phyloP scores from a whole-genome alignment of 2,113 vertebrate genomes.

The Perccottus glenii region DNA sequence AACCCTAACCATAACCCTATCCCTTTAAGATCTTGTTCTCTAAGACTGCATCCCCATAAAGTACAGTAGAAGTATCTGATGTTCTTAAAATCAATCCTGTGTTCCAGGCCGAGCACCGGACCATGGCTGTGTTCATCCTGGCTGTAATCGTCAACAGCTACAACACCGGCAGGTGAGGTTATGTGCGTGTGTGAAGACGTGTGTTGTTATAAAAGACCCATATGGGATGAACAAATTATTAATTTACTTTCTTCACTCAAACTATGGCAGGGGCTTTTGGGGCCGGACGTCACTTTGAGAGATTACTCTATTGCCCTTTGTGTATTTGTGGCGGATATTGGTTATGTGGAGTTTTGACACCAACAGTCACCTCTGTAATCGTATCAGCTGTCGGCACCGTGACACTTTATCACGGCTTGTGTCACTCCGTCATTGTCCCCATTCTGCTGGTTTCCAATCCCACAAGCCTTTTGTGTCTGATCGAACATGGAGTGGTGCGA shows the following conservation, averaged over 20 bases:
- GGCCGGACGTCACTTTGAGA: constrained; percentile 43
- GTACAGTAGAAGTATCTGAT: background rate
- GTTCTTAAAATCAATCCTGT: background rate
- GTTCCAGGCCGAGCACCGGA: constrained; percentile 93
- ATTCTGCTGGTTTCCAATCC: constrained; percentile 39
- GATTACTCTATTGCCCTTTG: constrained; percentile 18
- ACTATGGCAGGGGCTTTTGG: constrained; percentile 8
- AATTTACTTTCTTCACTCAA: constrained; percentile 28
- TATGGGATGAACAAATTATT: constrained; percentile 11
- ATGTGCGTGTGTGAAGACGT: background rate
- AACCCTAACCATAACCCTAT: too few relatives aligned
- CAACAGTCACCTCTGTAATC: constrained; percentile 49
- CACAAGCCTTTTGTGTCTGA: constrained; percentile 53
- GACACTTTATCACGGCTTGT: constrained; percentile 57
- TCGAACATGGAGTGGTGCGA: constrained; percentile 28
- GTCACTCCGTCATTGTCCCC: constrained; percentile 39
- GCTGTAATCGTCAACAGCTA: constrained; percentile 98
- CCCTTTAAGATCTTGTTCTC: background rate
- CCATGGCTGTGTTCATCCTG: constrained; percentile 97
- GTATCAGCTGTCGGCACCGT: constrained; percentile 31
- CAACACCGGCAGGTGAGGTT: constrained; percentile 88
- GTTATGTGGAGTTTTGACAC: constrained; percentile 56
- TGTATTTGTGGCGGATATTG: constrained; percentile 53
- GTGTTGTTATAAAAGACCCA: constrained; percentile 13
- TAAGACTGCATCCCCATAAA: background rate